Evolutionary conservation across 2,888 invertebrate species (phyloP).

Genomic region (Polyommatus iphigenia): DNA sequence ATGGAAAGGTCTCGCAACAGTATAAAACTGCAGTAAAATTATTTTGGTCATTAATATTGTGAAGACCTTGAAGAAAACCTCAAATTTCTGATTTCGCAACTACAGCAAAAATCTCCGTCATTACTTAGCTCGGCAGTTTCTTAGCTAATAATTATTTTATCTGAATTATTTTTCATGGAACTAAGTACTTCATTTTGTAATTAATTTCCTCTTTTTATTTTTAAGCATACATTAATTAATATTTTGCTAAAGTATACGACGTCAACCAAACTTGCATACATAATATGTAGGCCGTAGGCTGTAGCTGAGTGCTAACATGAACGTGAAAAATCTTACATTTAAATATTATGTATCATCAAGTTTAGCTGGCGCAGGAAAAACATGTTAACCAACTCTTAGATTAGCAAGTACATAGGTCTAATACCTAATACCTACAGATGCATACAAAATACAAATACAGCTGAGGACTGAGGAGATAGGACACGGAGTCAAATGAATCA

Average conservation of each 20-base stretch:
- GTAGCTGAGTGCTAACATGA: no score
- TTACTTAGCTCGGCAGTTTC: not conserved
- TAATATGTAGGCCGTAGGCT: no score
- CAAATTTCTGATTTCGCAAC: not conserved
- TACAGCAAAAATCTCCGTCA: not conserved
- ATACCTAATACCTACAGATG: not conserved
- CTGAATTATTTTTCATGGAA: no score
- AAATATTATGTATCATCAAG: no score
- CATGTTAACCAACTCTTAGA: not conserved
- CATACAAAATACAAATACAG: not conserved
- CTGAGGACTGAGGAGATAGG: not conserved
- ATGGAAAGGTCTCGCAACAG: not conserved
- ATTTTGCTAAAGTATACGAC: no score
- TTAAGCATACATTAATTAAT: no score
- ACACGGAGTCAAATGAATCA: conserved; percentile 12
- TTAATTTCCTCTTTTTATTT: no score
- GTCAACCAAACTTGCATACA: no score
- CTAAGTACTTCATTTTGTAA: no score
- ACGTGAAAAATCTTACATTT: no score
- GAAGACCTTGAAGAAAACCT: not conserved
- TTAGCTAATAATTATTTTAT: not conserved
- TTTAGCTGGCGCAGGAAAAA: no score
- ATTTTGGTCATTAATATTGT: not conserved
- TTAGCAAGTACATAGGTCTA: not conserved
- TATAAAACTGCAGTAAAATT: not conserved